Base-by-base conservation (phyloP, 2,113 vertebrate species). In the Eira barbara region DNA sequence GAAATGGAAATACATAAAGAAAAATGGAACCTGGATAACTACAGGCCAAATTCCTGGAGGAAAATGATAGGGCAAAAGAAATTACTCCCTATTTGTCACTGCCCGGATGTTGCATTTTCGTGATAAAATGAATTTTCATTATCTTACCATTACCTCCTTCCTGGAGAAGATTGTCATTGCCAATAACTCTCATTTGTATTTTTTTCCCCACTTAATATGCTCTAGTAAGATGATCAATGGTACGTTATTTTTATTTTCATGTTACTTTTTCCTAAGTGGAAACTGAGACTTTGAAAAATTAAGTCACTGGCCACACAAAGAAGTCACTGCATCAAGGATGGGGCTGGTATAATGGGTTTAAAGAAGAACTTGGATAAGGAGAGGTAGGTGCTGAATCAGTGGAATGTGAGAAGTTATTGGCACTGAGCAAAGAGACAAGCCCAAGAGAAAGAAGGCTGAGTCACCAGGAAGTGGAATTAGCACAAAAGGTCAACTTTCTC, bases 401-500 rank as follows among this genome's bases (percentile, higher is more conserved):
- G 74, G 27, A 29, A 52, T 17, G 55, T n/a, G 63, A 65, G 57
- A 61, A 21, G 25, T 12, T 80, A 0, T 10, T 82, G 90, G 69
- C n/a, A 8, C 25, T 10, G 9, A 63, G 25, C 15, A n/a, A 59
- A 27, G 39, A 39, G 81, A 65, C n/a, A 49, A 91, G 9, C 47
- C n/a, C 27, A 23, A 9, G 36, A 49, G 42, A 92, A 74, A 91
- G 96, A 93, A 74, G 92, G 13, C 27, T 52, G 86, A 90, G 71
- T 97, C 73, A 85, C 59, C 89, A 83, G 89, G 79, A 98, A 84
- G 73, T 25, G 52, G 20, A 90, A 13, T n/a, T 47, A 82, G 67
- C 61, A 90, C 89, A 84, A 83, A 96, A 97, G 81, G 86, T 67
- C 96, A 96, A 25, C 71, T 93, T 92, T 87, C 95, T 94, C 85